Base-by-base conservation (phyloP, 2,113 vertebrate genomes). In the Aspidoscelis tigris region DNA sequence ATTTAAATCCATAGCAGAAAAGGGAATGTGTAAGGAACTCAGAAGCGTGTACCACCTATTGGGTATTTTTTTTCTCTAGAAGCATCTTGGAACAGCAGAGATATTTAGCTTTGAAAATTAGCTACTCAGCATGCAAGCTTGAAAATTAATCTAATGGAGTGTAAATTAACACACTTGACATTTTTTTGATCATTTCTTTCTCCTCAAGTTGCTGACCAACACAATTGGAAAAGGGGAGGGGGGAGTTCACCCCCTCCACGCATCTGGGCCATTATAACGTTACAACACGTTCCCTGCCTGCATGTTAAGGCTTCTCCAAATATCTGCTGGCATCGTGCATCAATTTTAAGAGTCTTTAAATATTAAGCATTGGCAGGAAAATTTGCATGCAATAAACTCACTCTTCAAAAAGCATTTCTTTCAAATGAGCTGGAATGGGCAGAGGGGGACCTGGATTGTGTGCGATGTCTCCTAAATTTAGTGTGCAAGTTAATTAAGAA, bases 111-210 rank as follows among this genome's bases (percentile, higher is more conserved):
- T 92, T 89, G 76, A 85, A 89, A 95, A 95, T 94, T 92, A 96
- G 90, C 89, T 91, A 92, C 93, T 94, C 94, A 94, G 92, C 94
- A 91, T 88, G 87, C 80, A 83, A 87, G 82, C 87, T 93, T 93
- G 94, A 95, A 96, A 95, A 95, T 95, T 95, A 96, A 96, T 95
- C 95, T 95, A 95, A 95, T 95, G 93, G 93, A 93, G 92, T 93
- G 92, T 94, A 94, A 94, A 95, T 95, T 95, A 95, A 93, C 91
- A 91, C 90, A 88, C 86, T 94, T 95, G 95, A 95, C 94, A 94
- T 88, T 94, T 95, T 93, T 94, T 80, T 81, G 80, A 95, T 92
- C 89, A 89, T 93, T 90, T 95, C 71, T 93, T 94, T 92, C 92
- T 90, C 94, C 69, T 84, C 84, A 88, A 89, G 91, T 73, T 84